Base-by-base conservation (phyloP, 2,888 invertebrate genomes). In the Hypercompe scribonia region DNA sequence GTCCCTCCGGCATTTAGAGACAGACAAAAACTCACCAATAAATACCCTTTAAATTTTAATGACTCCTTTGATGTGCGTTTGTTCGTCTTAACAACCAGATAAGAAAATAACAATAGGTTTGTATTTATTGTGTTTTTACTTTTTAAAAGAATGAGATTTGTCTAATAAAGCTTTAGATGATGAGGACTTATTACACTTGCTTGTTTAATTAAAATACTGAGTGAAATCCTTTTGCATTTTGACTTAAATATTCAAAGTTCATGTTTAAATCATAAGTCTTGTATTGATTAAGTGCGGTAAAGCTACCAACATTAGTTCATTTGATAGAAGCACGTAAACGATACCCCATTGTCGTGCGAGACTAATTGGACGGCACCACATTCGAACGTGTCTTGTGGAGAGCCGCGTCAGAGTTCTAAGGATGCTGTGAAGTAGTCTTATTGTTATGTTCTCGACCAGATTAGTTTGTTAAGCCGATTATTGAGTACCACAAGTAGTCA, bases 11-110 rank as follows among this genome's bases (percentile, higher is more conserved):
- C 74, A 77, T 79, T 79, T 72, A 73, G 65, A 68, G 78, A 75
- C 74, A 63, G 69, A 78, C 77, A 76, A 81, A 82, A 80, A 67
- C 71, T 46, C 65, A 33, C 24, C 42, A 74, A 42, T 54, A 71
- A 74, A 68, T 67, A 68, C 70, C 18, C 70, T 54, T 50, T 75
- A 31, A 76, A 78, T 33, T 68, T 46, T 24, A 68, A 50, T 68
- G 21, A 68, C 34, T 46, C 50, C 50, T 50, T 68, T 68, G 67
- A 50, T 33, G 65, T 42, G 31, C 65, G 31, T 42, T 42, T 39
- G 65, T n/a, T 58, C n/a, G 28, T 58, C 10, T 10, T 10, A n/a
- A 50, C 8, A 13, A 28, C 28, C 3, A 58, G 13, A 11, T 58
- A 28, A 10, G n/a, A 2, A 54, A n/a, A 54, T n/a, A n/a, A 2